These are phyloP conservation scores for Oryzias curvinotus DNA, from an alignment of 2,113 vertebrate species.

Conservation along the genomic window DNA sequence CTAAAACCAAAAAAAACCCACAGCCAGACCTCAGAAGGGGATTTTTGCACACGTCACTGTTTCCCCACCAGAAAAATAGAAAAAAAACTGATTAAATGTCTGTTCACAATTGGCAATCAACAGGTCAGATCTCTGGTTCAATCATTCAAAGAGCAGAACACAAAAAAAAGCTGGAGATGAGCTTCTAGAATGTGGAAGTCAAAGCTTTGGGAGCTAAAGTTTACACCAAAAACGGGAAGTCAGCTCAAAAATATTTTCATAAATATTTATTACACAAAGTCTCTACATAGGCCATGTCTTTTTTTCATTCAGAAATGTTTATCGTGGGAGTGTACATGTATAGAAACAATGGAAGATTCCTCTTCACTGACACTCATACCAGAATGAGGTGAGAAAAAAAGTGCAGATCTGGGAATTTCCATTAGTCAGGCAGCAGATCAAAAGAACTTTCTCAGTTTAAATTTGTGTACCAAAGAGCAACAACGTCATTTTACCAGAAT, in stretches of 20 bases:
- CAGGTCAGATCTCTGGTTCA: background rate
- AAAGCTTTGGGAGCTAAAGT: too few species aligned
- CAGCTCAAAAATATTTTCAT: too few species aligned
- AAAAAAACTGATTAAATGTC: slow-evolving; percentile 9
- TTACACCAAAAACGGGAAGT: too few species aligned
- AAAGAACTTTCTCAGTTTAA: too few species aligned
- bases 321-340: slow-evolving; percentile 19
- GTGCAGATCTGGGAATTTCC: slow-evolving; percentile 57
- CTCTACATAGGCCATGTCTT: background rate
- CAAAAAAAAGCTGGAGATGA: background rate
- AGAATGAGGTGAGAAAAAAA: slow-evolving; percentile 32
- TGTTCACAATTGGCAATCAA: background rate
- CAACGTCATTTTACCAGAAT: too few species aligned
- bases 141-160: background rate
- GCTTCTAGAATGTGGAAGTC: too few species aligned
- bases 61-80: slow-evolving; percentile 25
- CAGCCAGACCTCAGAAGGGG: background rate
- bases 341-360: slow-evolving; percentile 27
- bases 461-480: too few species aligned
- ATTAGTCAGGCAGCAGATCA: background rate
- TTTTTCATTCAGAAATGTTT: slow-evolving; percentile 23
- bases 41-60: slow-evolving; percentile 26
- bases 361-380: slow-evolving; percentile 26
- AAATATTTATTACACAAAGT: too few species aligned
- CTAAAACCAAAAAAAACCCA: slow-evolving; percentile 43